Evolutionary conservation across 1,140 invertebrate species (phyloP), one percentile per base, ranked within the genome.

Genomic region (Latrodectus geometricus): DNA sequence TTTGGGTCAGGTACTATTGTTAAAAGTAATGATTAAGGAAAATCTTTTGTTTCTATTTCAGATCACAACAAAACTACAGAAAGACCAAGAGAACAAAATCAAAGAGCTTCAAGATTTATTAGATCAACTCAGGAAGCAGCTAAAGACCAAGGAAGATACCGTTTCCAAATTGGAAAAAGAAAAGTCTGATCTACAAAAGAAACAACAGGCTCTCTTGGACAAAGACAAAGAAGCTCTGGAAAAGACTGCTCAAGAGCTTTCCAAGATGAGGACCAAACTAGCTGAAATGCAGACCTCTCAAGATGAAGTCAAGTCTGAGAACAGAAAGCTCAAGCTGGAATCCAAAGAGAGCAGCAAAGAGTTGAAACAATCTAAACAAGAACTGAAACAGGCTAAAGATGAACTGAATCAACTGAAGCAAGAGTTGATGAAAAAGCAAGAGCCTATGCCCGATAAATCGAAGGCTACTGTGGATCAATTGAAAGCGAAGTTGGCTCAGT

Each of bases 381-480:
- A 86, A 15, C 35, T 69, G 9, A 78, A 78, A 12, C 52, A 78
- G 0, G 21, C 20, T n/a, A 78, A 78, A 20, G 17, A 77, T 15
- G 83, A 86, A 15, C 9, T 70, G 23, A 78, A 78, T 12, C 77
- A 78, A 20, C 7, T 48, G 7, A 80, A 86, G n/a, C 75, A 97
- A 83, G 98, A 99, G 92, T 97, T 99, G 91, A 97, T 99, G 97
- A 99, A 92, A 96, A 99, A 94, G 97, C 99, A 91, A 97, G 99
- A 91, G 97, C 61, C 2, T 48, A n/a, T 12, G 5, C 17, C 35
- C 2, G 74, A 77, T 4, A 76, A 54, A 54, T 48, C 70, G 14
- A 86, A 86, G n/a, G n/a, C 21, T 15, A 78, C 20, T 17, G 48
- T 88, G 8, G 86, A 80, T 11, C 92, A 91, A 52, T 78, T 97